Evolutionary conservation across 2,888 invertebrate species (phyloP), one percentile per base, ranked within the genome.

Genomic region (Syritta pipiens): DNA sequence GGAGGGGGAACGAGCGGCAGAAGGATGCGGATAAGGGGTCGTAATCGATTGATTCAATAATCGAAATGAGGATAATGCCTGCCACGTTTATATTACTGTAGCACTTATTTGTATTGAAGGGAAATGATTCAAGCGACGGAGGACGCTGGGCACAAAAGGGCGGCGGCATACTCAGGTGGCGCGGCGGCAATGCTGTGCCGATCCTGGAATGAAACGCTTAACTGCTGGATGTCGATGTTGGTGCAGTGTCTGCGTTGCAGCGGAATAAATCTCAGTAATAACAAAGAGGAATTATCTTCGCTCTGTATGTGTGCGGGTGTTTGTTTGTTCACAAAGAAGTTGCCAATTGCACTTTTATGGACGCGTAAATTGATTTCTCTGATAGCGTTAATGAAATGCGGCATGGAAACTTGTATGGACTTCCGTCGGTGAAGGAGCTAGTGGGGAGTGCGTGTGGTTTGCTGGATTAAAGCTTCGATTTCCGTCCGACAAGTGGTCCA

Each of bases 21-120:
- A 2, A 28, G 42, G 26, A 57, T 28, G 49, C 17, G 63, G 74
- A 67, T 62, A 67, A 51, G 74, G 60, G 79, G 30, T 49, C 74
- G 67, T 79, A 79, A 79, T 79, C 79, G 79, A 79, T 79, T 79
- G 79, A 79, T 79, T 79, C 79, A 79, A 79, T 79, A 79, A 79
- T 79, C 79, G 79, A 79, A 79, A 79, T 79, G 67, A 79, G 79
- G 79, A 74, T 79, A 79, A 79, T 79, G 79, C 79, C 79, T 57
- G 74, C 79, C 74, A 74, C 74, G 74, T 74, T 79, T 79, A 74
- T 79, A 79, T 79, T 79, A 79, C 79, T 79, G 79, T 74, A 62
- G 67, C 74, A 68, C 62, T 79, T 74, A 68, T 79, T 74, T 67
- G 72, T 67, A 49, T 55, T 55, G 60, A 65, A 79, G 32, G 79